These are phyloP conservation scores for Dolichopus griseipennis DNA, from an alignment of 2,888 invertebrate species.

Conservation along the genomic window DNA sequence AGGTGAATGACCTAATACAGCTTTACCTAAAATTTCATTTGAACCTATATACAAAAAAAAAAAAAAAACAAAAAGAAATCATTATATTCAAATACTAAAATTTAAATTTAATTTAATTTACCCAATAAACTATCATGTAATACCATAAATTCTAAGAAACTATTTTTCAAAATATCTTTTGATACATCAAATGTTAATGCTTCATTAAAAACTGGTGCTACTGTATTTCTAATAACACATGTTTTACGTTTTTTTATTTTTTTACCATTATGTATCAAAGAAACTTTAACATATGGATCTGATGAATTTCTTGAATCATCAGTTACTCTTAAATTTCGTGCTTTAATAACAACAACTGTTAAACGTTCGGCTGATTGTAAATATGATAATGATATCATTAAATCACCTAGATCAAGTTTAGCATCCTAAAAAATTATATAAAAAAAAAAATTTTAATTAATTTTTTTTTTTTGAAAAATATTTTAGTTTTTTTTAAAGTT, in stretches of 20 bases:
- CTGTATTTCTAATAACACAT: slow-evolving; percentile 75
- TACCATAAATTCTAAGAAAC: slow-evolving; percentile 51
- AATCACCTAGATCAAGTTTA: slow-evolving; percentile 79
- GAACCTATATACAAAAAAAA: slow-evolving; percentile 36
- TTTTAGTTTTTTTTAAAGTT: too few species aligned
- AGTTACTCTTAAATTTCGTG: slow-evolving; percentile 83
- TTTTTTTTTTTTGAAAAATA: background rate
- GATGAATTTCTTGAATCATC: slow-evolving; percentile 82
- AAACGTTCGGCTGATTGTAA: slow-evolving; percentile 83
- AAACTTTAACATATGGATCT: slow-evolving; percentile 93
- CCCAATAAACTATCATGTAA: slow-evolving; percentile 54
- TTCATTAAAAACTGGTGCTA: slow-evolving; percentile 88
- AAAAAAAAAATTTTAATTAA: background rate
- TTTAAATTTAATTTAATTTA: slow-evolving; percentile 17
- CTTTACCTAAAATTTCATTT: slow-evolving; percentile 48
- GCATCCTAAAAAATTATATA: slow-evolving; percentile 31
- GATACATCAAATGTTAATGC: slow-evolving; percentile 88
- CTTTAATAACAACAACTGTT: slow-evolving; percentile 85
- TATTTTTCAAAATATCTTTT: slow-evolving; percentile 49
- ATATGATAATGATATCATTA: slow-evolving; percentile 86
- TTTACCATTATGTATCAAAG: slow-evolving; percentile 77
- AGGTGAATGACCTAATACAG: slow-evolving; percentile 46
- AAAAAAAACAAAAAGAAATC: too few species aligned
- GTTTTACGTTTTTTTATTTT: slow-evolving; percentile 91
- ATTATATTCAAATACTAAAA: too few species aligned